phyloP scores from a whole-genome alignment of 2,113 vertebrate genomes.

The Axis porcinus region DNA sequence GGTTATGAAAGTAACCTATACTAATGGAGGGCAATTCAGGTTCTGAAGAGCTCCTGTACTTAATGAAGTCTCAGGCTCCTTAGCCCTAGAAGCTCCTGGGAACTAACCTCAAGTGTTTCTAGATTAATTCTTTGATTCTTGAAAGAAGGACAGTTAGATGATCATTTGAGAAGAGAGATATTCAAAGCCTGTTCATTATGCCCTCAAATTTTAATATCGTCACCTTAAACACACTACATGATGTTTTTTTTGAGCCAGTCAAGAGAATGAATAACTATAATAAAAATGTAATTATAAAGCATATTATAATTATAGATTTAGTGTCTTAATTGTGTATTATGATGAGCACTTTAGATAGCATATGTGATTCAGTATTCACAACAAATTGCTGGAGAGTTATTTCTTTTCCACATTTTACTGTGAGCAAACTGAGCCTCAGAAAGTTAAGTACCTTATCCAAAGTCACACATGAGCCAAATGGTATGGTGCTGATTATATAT shows the following conservation, averaged over 20 bases:
- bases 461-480: neutral
- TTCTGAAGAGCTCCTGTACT: neutral
- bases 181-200: neutral
- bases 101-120: neutral
- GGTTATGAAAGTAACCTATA: neutral
- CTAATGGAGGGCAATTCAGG: neutral
- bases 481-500: neutral
- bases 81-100: neutral
- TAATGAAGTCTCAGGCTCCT: neutral
- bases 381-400: neutral
- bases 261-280: neutral
- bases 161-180: neutral
- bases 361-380: neutral
- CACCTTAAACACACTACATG: neutral
- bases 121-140: neutral
- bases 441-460: neutral
- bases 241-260: neutral
- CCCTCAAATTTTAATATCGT: neutral
- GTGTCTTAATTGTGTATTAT: neutral
- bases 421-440: neutral
- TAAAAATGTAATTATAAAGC: neutral
- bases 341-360: neutral
- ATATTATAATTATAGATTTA: neutral
- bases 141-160: neutral
- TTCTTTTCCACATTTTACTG: neutral